Evolutionary conservation across 2,113 vertebrate genomes (phyloP), one percentile per base, ranked within the genome.

Genomic region (Rhabdomys dilectus): DNA sequence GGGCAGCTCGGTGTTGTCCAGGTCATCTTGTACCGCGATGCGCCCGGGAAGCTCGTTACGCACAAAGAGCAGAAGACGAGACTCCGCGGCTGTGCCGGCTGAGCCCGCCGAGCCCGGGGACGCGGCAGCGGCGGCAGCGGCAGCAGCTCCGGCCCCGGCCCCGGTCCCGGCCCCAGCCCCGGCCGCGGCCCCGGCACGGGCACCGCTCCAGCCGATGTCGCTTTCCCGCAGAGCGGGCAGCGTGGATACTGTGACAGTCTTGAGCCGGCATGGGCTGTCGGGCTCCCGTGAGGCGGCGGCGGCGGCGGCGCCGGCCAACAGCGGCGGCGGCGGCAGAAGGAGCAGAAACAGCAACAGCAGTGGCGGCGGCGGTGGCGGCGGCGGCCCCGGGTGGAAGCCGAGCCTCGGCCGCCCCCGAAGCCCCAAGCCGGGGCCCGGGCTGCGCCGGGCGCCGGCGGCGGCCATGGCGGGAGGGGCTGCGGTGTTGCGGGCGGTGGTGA

Each of bases 1-100:
- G 91, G 99, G 99, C 97, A 99, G 99, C 98, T 99, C 99, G 9
- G 99, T 99, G 99, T 99, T 99, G 98, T 99, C 99, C 98, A 99
- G 99, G 98, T 99, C 99, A 98, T 99, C 99, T 98, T 99, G 99
- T 94, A 99, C 99, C 60, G 99, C 99, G 97, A 99, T 99, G 98
- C 99, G 98, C 96, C 99, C 99, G 64, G 99, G 99, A 97, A 99
- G 98, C 98, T 99, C 99, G 96, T 99, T 99, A 96, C 99, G 99
- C 98, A 99, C 99, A 98, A 99, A 99, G 97, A 99, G 99, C 95
- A 99, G 98, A 95, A 99, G 99, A 89, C 99, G 99, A 97, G 99
- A 99, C 97, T 99, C 99, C 89, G 99, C 99, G 92, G 98, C 98
- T 96, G 97, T 22, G 90, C 94, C 95, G 34, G 96, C 97, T n/a